A percentile compares a stretch with the other conserved stretches of the same genome.
phyloP scores from a whole-genome alignment of 1,140 invertebrate species.

The Chelonus insularis region DNA sequence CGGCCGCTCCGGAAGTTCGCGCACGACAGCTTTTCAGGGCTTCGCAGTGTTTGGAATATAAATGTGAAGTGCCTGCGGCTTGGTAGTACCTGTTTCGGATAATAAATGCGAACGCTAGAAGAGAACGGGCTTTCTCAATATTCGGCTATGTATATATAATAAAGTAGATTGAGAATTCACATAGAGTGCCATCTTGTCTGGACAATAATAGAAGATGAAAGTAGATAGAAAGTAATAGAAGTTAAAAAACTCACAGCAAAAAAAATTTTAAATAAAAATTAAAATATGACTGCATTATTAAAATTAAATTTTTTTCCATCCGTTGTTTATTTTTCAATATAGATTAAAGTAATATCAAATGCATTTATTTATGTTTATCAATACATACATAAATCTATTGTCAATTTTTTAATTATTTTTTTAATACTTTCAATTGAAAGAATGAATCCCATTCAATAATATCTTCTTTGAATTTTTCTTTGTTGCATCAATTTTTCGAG shows the following conservation, averaged over 20 bases:
- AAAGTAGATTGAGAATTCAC: slow-evolving; percentile 19
- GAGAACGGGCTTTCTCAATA: slow-evolving; percentile 26
- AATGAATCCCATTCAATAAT: too few species aligned
- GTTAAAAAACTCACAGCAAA: neutral
- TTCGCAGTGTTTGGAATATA: slow-evolving; percentile 28
- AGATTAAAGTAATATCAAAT: too few species aligned
- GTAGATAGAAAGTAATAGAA: neutral
- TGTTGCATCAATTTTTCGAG: too few species aligned
- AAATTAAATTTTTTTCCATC: too few species aligned
- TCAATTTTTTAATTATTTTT: too few species aligned
- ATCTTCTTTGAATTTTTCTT: too few species aligned
- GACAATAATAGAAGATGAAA: slow-evolving; percentile 11
- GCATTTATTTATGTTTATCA: too few species aligned
- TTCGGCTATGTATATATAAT: slow-evolving; percentile 18
- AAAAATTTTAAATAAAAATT: neutral
- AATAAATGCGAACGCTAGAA: slow-evolving; percentile 21
- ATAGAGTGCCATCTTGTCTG: slow-evolving; percentile 12
- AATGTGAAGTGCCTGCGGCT: slow-evolving; percentile 23
- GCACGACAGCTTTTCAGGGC: slow-evolving; percentile 26
- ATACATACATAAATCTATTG: too few species aligned
- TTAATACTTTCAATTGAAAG: too few species aligned
- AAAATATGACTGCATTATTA: neutral
- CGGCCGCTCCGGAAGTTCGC: slow-evolving; percentile 23
- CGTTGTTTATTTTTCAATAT: too few species aligned
- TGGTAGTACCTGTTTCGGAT: slow-evolving; percentile 25